Evolutionary conservation across 2,888 invertebrate species (phyloP).

Genomic region (Macrosiphum euphorbiae): DNA sequence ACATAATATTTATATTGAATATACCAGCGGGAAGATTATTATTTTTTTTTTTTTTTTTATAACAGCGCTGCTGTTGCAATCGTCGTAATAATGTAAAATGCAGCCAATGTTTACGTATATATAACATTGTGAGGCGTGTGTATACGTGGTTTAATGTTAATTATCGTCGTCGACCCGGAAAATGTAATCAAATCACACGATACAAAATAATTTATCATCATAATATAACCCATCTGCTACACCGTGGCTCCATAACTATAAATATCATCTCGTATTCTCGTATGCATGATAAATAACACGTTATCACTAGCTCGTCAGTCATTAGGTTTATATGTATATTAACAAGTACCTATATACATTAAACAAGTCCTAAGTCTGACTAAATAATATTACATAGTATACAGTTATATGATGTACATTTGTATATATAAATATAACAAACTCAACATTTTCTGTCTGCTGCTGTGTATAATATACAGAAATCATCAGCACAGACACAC

Average conservation of each 20-base stretch:
- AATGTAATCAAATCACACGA: slow-evolving; percentile 29
- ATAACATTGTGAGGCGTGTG: not conserved
- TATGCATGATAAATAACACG: not conserved
- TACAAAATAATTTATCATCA: not conserved
- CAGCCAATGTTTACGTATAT: not conserved
- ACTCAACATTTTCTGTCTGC: not conserved
- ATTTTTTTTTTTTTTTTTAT: not conserved
- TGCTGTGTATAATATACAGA: not conserved
- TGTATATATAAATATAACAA: not conserved
- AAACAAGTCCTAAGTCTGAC: not conserved
- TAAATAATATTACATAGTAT: not conserved
- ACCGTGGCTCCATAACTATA: not conserved
- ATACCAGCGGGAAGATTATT: not conserved
- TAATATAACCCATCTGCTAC: not conserved
- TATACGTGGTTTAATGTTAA: not conserved
- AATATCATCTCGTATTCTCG: not conserved
- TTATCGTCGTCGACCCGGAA: not conserved
- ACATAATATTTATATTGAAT: not conserved
- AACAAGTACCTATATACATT: not conserved
- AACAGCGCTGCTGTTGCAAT: not conserved
- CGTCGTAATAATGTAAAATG: not conserved
- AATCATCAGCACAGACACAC: not conserved
- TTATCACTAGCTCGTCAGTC: not conserved
- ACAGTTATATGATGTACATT: not conserved
- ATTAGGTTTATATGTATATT: not conserved